These are phyloP conservation scores for Philotrypesis tridentata DNA, from an alignment of 1,140 invertebrate genomes.

Conservation along the genomic window DNA sequence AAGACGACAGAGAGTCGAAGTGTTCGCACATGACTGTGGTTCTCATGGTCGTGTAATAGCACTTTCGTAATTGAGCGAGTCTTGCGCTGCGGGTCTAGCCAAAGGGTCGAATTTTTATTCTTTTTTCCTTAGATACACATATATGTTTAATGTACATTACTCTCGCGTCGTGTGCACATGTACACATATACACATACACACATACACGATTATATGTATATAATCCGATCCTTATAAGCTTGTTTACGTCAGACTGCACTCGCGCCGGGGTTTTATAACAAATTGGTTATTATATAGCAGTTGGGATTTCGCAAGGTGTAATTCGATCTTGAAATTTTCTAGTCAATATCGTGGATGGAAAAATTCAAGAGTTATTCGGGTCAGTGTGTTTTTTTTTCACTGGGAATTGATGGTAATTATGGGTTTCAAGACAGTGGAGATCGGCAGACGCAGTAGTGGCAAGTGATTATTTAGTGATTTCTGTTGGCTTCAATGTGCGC, in stretches of 20 bases:
- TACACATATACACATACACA: background rate
- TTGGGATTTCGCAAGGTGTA: constrained; percentile 19
- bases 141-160: too few relatives aligned
- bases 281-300: constrained; percentile 20
- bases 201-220: background rate
- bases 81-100: background rate
- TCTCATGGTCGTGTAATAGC: constrained; percentile 32
- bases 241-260: constrained; percentile 12
- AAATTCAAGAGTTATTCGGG: constrained; percentile 5
- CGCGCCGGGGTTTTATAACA: constrained; percentile 19
- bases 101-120: constrained; percentile 13
- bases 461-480: background rate
- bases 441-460: too few relatives aligned
- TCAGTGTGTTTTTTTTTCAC: constrained; percentile 6
- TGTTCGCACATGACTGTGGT: constrained; percentile 16
- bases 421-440: background rate
- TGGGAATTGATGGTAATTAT: background rate
- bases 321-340: constrained; percentile 29
- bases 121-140: background rate
- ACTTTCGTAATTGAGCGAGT: constrained; percentile 25
- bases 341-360: background rate
- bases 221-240: constrained; percentile 15
- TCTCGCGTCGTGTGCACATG: too few relatives aligned
- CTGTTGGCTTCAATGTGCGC: background rate
- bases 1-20: constrained; percentile 3